Percentiles rank a stretch among this genome's conserved stretches.
These are phyloP conservation scores for Tachuris rubrigastra DNA, from an alignment of 2,113 vertebrate genomes.

Conservation along the genomic window DNA sequence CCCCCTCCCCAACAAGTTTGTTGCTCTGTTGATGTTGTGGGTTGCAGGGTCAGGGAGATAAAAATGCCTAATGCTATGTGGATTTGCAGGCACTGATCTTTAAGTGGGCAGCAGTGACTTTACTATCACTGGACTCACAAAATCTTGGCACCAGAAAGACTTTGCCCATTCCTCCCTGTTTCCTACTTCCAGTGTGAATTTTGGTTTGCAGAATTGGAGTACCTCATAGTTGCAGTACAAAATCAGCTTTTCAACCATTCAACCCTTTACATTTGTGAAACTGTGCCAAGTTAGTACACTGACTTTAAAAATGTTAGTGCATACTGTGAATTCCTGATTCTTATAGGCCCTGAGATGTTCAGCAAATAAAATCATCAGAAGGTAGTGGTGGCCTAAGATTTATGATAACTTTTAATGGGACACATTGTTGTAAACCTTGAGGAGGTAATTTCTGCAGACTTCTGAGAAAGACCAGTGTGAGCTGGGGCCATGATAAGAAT, in stretches of 20 bases:
- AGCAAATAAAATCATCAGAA: neutral
- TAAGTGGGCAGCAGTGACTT: constrained; percentile 57
- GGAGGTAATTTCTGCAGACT: neutral
- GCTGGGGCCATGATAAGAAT: neutral
- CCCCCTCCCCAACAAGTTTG: neutral
- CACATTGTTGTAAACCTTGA: neutral
- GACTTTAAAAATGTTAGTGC: neutral
- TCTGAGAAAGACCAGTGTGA: neutral
- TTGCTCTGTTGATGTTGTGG: constrained; percentile 44
- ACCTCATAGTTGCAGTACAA: neutral
- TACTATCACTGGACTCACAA: constrained; percentile 59
- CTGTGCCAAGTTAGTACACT: neutral
- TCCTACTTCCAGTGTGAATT: neutral
- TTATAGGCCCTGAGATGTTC: neutral
- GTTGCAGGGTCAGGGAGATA: neutral
- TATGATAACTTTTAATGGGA: neutral
- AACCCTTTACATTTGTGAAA: neutral
- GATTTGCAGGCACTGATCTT: constrained; percentile 46
- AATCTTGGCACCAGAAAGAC: constrained; percentile 47
- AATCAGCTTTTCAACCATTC: neutral
- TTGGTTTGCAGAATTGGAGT: constrained; percentile 55
- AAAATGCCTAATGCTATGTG: constrained; percentile 44
- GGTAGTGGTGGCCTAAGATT: neutral
- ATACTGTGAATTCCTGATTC: neutral
- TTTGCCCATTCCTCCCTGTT: neutral